These are phyloP conservation scores for Strigops habroptila DNA, from an alignment of 2,113 vertebrate genomes.

Conservation along the genomic window DNA sequence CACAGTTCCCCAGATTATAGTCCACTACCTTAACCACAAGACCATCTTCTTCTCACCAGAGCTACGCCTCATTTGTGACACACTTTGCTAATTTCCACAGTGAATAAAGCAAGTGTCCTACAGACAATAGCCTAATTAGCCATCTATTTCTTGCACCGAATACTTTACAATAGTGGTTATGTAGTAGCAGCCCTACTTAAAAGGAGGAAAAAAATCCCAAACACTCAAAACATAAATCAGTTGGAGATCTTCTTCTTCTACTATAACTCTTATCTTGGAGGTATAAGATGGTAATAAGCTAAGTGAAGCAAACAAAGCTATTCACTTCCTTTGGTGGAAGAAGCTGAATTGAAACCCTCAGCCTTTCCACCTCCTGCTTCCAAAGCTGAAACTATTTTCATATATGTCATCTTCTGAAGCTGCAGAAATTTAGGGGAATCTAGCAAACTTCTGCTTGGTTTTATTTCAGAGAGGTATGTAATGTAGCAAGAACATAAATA, in stretches of 20 bases:
- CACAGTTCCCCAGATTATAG: background rate
- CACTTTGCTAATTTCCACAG: constrained; percentile 34
- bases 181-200: background rate
- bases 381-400: background rate
- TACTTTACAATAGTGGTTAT: background rate
- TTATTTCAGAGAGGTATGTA: background rate
- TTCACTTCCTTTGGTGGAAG: background rate
- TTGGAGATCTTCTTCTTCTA: background rate
- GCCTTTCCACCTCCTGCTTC: background rate
- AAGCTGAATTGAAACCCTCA: background rate
- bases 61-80: background rate
- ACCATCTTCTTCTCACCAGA: background rate
- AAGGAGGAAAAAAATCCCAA: background rate
- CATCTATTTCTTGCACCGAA: constrained; percentile 36
- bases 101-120: constrained; percentile 18
- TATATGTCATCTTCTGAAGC: background rate
- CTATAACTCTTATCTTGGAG: background rate
- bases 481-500: background rate
- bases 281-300: background rate
- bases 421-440: background rate
- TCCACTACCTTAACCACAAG: background rate
- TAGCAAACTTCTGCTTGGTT: background rate
- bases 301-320: background rate
- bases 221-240: background rate
- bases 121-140: constrained; percentile 56